Base-by-base conservation (phyloP, 1,140 invertebrate genomes). In the Asbolus verrucosus region DNA sequence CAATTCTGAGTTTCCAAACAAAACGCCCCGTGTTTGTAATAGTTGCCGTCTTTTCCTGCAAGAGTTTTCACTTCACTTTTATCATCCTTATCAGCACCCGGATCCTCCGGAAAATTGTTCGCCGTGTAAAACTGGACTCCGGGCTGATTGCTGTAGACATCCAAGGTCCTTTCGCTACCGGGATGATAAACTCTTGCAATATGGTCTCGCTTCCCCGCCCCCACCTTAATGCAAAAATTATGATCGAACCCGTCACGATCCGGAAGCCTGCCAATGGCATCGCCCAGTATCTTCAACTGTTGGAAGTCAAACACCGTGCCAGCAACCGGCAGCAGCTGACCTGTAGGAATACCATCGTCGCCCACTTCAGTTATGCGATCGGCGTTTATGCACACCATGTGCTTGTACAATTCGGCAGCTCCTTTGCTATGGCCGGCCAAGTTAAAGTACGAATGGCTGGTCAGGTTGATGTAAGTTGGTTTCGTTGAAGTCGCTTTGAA, bases 361-460 rank as follows among this genome's bases (percentile, higher is more conserved):
- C 94, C 88, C 0, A 92, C 88, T 61, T 92, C 90, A 0, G 91
- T 92, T 78, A 91, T 94, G 15, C 82, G 82, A 83, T 94, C 89
- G 18, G 93, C 91, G 75, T 92, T 90, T 0, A 97, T 86, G 0
- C 78, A 82, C 1, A 96, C 82, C 11, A 84, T 75, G 79, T 98
- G 95, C 39, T 93, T 88, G 71, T 91, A 89, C 0, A 94, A 73
- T 72, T 88, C 88, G 14, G 67, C 39, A 31, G 79, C 74, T 39
- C 79, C 81, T 75, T 78, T 78, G 81, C 85, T 87, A 81, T 96
- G 92, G 2, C 95, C 95, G 65, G 90, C 93, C 24, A 98, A 82
- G 83, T 98, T 98, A 79, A 98, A 98, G 80, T 97, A 98, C 2
- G 92, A 87, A 80, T 98, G 96, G 81, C 97, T 97, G 0, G 95